Base-by-base conservation (phyloP, 2,113 vertebrate genomes). In the Colinus virginianus region DNA sequence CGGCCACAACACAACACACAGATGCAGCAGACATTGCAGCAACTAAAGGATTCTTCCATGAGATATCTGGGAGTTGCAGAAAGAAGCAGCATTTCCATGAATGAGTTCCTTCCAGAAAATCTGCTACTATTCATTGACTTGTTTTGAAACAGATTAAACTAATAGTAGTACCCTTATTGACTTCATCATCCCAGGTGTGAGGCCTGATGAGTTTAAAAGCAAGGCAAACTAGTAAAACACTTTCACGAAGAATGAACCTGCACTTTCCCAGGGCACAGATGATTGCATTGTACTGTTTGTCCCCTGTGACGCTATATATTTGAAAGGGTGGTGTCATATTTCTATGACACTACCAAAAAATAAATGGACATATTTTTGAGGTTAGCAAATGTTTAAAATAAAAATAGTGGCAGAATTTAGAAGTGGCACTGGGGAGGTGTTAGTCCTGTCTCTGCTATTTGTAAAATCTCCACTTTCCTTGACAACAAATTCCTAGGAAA, bases 401-500 rank as follows among this genome's bases (percentile, higher is more conserved):
- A 86, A 95, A 84, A 46, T 82, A 93, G 81, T 48, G 76, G 75
- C 71, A 95, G 79, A 77, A 48, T 90, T 91, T 82, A 81, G 64
- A 87, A 75, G 74, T 26, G 90, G 34, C 68, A 53, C 87, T 51
- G 34, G 49, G 89, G 87, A 92, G 62, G 55, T 86, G 43, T 58
- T 84, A 91, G 59, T 88, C 64, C 42, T 95, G 32, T 86, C 63
- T 63, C 80, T 82, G 40, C 48, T 87, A 5, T 93, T 96, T 90
- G 64, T 91, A 95, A 96, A 91, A 93, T 91, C 67, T 92, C 80
- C 81, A 56, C 78, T 91, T 94, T 93, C n/a, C 66, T 94, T 91
- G 76, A 76, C 93, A 96, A 86, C 8, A 88, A 94, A 88, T 84
- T 95, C 83, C 90, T 80, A 93, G 77, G 43, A 96, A 95, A 97